Evolutionary conservation across 2,113 vertebrate species (phyloP), one percentile per base, ranked within the genome.

Genomic region (Muntiacus reevesi): DNA sequence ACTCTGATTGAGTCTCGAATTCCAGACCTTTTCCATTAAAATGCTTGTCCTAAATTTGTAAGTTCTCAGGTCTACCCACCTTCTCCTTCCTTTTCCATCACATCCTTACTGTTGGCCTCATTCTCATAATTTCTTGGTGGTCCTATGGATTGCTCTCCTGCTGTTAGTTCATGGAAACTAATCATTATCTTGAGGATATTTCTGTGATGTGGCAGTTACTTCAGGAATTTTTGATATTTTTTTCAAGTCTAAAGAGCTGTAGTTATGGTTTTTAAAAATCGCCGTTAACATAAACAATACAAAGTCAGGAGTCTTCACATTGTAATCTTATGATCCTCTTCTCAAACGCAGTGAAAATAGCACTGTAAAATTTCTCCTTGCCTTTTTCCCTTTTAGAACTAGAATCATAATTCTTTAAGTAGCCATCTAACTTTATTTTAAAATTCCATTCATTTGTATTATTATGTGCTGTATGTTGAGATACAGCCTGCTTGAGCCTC

Each of bases 181-280:
- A 25, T 33, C 28, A 62, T 84, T 95, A 59, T 92, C 30, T 64
- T 92, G 45, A 95, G 14, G 52, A 19, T 71, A 71, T 94, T 88
- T 92, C 59, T 88, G 54, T 86, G 71, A 95, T 92, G 10, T 50
- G 57, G 25, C 21, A 62, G 36, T 87, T 92, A 78, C 64, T 71
- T 92, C 16, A 94, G 45, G 3, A 96, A 30, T 95, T 98, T 93
- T 87, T 88, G 78, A 33, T 91, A n/a, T 8, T 89, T 87, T 95
- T 94, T 81, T 30, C 12, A 81, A 96, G 21, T 54, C 59, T 76
- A 14, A 16, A 36, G 54, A 90, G 36, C 92, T 84, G 54, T 74
- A 89, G 36, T 16, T 12, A 60, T 71, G 9, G 15, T 33, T 97
- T 94, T 71, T 12, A 64, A 86, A 95, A 94, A 82, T 14, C 74